Evolutionary conservation across 2,888 invertebrate genomes (phyloP), one percentile per base, ranked within the genome.

Genomic region (Nasonovia ribisnigri): DNA sequence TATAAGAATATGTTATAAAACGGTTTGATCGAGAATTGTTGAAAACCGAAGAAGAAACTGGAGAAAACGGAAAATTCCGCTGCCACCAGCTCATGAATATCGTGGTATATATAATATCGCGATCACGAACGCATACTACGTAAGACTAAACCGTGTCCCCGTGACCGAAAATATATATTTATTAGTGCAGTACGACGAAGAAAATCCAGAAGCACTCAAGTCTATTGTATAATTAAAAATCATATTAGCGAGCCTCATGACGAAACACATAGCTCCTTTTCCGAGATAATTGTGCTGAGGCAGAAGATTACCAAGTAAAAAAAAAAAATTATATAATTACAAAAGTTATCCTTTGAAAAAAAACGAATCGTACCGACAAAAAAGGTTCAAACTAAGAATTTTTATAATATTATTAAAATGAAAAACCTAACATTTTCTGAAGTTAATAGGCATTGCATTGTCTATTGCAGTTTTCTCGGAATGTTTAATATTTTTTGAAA

Each of bases 391-490:
- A 57, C 54, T 57, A 57, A 57, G 26, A 57, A 57, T 57, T 57
- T 57, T 57, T 0, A 57, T 6, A 57, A 46, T 57, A 57, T 24
- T 24, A 29, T 57, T 26, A 54, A 54, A 54, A 54, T 54, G 6
- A 24, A 26, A 54, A 54, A 54, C 8, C 24, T 46, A 26, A 26
- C 8, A 57, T 26, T 57, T 57, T 57, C 24, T 8, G 10, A 57
- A 57, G 26, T 57, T 57, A 57, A 10, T 10, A 48, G 1, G 0
- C 11, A 1, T 1, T 48, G 1, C 11, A 0, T 0, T 5, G 48
- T 11, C 48, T 48, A 48, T 48, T 48, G 13, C 48, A 48, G 48
- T 48, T 57, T 57, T 10, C 26, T 57, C 10, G 29, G 24, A 57
- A 57, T 26, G 29, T 57, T 57, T 13, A 48, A 48, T 48, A 48